Evolutionary conservation across 1,140 invertebrate species (phyloP), one percentile per base, ranked within the genome.

Genomic region (Aphaenogaster floridana): DNA sequence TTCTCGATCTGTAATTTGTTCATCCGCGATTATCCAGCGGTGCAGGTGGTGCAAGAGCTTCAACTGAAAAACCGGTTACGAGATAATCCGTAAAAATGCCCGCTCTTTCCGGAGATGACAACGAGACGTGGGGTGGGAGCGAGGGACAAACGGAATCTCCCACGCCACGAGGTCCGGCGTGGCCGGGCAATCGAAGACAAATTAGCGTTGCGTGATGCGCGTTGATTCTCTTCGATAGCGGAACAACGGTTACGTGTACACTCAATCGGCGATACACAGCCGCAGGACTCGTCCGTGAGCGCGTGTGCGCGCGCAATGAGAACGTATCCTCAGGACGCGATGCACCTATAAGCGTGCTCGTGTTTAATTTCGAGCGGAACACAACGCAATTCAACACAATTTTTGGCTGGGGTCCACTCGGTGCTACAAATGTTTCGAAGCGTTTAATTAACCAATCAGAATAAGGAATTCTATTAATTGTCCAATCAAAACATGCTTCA

Each of bases 151-250:
- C 34, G 8, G 52, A 71, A 81, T 94, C 94, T 95, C 94, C 94
- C 95, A 95, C 95, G 94, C 91, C 92, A 93, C 78, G 91, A 92
- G 86, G 84, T 87, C 88, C 91, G 90, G 91, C 92, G 91, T 91
- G 86, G 86, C 71, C 66, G 88, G 74, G 92, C 93, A 93, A 95
- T 95, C 94, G 94, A 95, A 95, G 94, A 95, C 93, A 94, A 95
- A 95, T 95, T 95, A 95, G 94, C 91, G 93, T 95, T 95, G 95
- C 95, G 94, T 95, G 95, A 95, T 95, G 94, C 93, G 94, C 94
- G 94, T 94, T 95, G 94, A 95, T 95, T 94, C 92, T 93, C 91
- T 86, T 86, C 90, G 94, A 95, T 95, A 94, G 94, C 93, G 93
- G 92, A 95, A 95, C 94, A 93, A 93, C 94, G 93, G 89, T 94